Conservation (phyloP, 2,797 vertebrate genomes). For the Lepidocolaptes lacrymiger region DNA sequence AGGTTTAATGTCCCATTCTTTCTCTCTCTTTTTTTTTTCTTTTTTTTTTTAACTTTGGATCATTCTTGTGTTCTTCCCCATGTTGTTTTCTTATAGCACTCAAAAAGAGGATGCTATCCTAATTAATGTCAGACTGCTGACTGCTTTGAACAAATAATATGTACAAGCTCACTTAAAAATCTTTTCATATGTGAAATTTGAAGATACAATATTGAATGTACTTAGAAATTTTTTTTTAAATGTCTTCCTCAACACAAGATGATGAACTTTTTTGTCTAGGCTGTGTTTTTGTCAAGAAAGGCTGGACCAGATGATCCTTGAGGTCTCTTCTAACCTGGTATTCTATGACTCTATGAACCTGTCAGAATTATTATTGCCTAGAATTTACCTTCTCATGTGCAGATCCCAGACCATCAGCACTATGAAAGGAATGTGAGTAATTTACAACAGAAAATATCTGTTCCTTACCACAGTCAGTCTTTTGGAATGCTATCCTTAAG, state of each 20-base stretch:
- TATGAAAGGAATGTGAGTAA: not conserved
- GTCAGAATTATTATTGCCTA: not conserved
- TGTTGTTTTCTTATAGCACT: not conserved
- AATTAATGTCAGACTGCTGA: not conserved
- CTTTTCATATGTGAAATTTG: not conserved
- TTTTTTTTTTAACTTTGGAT: not conserved
- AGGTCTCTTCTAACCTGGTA: not conserved
- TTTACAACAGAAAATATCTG: not conserved
- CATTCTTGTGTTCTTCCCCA: not conserved
- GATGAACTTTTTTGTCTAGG: not conserved
- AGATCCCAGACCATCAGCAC: not conserved
- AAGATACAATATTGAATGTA: not conserved
- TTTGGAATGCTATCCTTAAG: not conserved
- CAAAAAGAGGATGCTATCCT: not conserved
- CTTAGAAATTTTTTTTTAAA: not conserved
- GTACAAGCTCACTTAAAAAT: not conserved
- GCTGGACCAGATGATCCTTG: not conserved
- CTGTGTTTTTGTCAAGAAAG: not conserved
- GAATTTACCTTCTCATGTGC: not conserved
- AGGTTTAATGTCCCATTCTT: not conserved
- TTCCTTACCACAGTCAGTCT: not conserved
- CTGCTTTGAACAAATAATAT: not conserved
- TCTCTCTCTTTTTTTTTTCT: not conserved
- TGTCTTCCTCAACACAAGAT: not conserved
- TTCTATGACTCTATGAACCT: not conserved